Base-by-base conservation (phyloP, 2,888 invertebrate species). In the Stenurella melanura region DNA sequence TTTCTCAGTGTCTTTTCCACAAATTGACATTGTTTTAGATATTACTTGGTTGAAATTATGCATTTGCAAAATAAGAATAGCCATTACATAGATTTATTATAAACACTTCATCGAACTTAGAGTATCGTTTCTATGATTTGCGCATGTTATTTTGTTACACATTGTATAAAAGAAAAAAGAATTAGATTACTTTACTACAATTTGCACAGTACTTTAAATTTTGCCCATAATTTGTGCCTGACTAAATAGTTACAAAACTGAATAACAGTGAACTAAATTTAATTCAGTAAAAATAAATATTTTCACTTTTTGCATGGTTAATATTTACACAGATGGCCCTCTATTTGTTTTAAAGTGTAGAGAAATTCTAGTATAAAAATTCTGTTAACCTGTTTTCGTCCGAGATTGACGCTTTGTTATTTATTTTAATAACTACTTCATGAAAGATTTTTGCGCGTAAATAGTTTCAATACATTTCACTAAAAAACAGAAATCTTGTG, bases 251-350 rank as follows among this genome's bases (percentile, higher is more conserved):
- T 50, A 17, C n/a, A 1, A 42, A 50, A 50, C 50, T 50, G 50
- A 50, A 50, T 50, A 50, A 50, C 50, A 50, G n/a, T n/a, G 50
- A 50, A 50, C 50, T 50, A 50, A 50, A 50, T 50, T 50, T 50
- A 50, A n/a, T 50, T 50, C 50, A 50, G 50, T 15, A 50, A 50
- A 50, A 50, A 50, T 50, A 50, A 50, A 50, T 50, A 50, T 50
- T 50, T 50, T 50, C 15, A 50, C n/a, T 50, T 50, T 50, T 50
- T 50, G 50, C 50, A 50, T 15, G n/a, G n/a, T 4, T 50, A 50
- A 50, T 50, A 50, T 50, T 50, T 50, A 50, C 50, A 50, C 50
- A 50, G 50, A 50, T 50, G 50, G n/a, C n/a, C 50, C 15, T 50
- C n/a, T 50, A 50, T 50, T 50, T 50, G 50, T n/a, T 15, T 50